These are phyloP conservation scores for Bradypodion ventrale DNA, from an alignment of 2,797 vertebrate species.

Conservation along the genomic window DNA sequence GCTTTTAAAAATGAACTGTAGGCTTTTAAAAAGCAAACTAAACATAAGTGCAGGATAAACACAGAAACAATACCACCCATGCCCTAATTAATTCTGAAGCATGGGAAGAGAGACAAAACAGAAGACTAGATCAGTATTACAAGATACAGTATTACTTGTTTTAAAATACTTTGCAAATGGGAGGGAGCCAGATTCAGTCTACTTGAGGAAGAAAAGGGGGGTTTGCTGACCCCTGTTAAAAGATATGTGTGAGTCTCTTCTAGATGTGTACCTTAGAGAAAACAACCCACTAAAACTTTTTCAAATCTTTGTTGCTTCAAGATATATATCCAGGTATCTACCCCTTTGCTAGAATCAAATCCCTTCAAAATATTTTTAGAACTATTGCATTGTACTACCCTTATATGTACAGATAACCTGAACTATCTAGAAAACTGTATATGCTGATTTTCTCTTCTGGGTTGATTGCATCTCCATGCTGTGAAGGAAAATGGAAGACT, in stretches of 20 bases:
- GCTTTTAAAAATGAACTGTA: neutral
- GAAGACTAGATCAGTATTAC: neutral
- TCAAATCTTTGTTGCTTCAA: neutral
- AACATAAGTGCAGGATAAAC: neutral
- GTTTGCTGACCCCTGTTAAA: neutral
- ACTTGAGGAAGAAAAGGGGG: no score
- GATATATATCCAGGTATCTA: neutral
- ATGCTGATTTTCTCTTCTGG: neutral
- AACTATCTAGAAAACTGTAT: neutral
- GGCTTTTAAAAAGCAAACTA: no score
- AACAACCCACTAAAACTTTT: neutral
- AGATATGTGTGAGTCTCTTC: no score
- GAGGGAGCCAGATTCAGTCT: neutral
- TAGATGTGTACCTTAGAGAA: neutral
- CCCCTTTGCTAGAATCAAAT: neutral
- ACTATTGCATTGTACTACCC: neutral
- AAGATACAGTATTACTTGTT: neutral
- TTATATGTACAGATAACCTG: neutral
- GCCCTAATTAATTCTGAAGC: neutral
- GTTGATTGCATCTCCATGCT: neutral
- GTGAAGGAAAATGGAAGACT: neutral
- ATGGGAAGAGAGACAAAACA: neutral
- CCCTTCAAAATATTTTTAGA: neutral
- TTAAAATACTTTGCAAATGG: neutral
- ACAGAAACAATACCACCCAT: neutral